Conservation (phyloP, 1,140 invertebrate genomes). For the Berghia stephanieae region DNA sequence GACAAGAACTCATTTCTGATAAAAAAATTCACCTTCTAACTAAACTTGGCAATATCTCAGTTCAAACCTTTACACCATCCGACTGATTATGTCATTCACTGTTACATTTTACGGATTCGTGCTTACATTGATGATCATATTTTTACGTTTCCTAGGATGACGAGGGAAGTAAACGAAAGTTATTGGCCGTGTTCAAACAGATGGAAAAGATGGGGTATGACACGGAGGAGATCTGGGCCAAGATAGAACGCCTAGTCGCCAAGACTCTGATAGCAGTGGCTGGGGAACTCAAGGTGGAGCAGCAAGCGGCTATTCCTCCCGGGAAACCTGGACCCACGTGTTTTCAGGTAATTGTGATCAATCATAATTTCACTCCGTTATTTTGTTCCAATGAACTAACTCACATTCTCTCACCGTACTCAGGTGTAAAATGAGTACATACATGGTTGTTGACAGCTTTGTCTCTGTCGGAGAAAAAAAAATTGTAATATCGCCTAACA, state of each 20-base stretch:
- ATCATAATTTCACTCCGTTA: neutral
- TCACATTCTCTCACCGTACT: neutral
- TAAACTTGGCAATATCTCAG: too few relatives aligned
- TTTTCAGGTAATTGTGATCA: slow-evolving; percentile 65
- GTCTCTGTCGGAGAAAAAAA: too few relatives aligned
- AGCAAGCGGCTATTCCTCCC: slow-evolving; percentile 59
- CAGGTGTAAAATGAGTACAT: too few relatives aligned
- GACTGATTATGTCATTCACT: neutral
- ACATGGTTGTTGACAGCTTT: too few relatives aligned
- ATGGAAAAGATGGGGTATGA: slow-evolving; percentile 64
- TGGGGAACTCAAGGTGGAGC: slow-evolving; percentile 68
- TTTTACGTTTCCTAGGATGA: slow-evolving; percentile 41
- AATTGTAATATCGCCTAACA: too few relatives aligned
- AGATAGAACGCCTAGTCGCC: slow-evolving; percentile 68
- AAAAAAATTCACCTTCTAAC: too few relatives aligned
- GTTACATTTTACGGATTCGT: neutral
- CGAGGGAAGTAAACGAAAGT: slow-evolving; percentile 68
- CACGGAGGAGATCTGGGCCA: slow-evolving; percentile 62
- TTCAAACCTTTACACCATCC: too few relatives aligned
- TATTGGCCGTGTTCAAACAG: slow-evolving; percentile 67
- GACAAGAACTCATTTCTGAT: too few relatives aligned
- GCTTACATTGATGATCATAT: neutral
- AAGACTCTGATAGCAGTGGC: slow-evolving; percentile 70
- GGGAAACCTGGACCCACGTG: slow-evolving; percentile 63
- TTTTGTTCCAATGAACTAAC: neutral